Base-by-base conservation (phyloP, 1,140 invertebrate genomes). In the Cydia strobilella region DNA sequence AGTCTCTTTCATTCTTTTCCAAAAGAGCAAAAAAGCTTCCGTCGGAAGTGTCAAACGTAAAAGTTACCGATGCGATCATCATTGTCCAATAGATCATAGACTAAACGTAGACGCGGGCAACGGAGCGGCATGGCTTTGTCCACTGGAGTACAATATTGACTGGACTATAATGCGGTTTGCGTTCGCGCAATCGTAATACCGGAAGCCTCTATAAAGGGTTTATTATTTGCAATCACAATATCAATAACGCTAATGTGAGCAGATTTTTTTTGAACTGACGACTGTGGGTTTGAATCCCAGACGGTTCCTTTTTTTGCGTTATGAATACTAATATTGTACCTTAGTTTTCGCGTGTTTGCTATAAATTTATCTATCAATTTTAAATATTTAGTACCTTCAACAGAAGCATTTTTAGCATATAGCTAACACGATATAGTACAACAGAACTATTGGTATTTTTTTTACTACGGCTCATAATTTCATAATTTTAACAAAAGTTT, bases 21-120 rank as follows among this genome's bases (percentile, higher is more conserved):
- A 35, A 31, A n/a, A 18, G 18, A 10, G 18, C 31, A 69, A 69
- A 69, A 69, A 69, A 15, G 31, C 31, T 69, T 69, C 65, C 65
- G 65, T 18, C 65, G 65, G 65, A 69, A 69, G 65, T 35, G 31
- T 35, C 65, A 35, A n/a, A 18, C n/a, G 65, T 31, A 69, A 18
- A 59, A 69, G 3, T 35, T 15, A 69, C 3, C 65, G 27, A 18
- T 69, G 65, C 65, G 65, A 39, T 69, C 65, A 35, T 18, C n/a
- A 65, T 25, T 15, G 27, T n/a, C 63, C 63, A 27, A 27, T 23
- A 63, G 59, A 63, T 23, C 59, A 31, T 31, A 65, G 63, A 27
- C 1, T 10, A 65, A 65, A 13, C 13, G 42, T 45, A 13, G 12
- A 13, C 42, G 42, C 42, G 13, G 13, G 42, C 31, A n/a, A 3